Evolutionary conservation across 2,113 vertebrate species (phyloP), one percentile per base, ranked within the genome.

Genomic region (Xiphophorus maculatus): DNA sequence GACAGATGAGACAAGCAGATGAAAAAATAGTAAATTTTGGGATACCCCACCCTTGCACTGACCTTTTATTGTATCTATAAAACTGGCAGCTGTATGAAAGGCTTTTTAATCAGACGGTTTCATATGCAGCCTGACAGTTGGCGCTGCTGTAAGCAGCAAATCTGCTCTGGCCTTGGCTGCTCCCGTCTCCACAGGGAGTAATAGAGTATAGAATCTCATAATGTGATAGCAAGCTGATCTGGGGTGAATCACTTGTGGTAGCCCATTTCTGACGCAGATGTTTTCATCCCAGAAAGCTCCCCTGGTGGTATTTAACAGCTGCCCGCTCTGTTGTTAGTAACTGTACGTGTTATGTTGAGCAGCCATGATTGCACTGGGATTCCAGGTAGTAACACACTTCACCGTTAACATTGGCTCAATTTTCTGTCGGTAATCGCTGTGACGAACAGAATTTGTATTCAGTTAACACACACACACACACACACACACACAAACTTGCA

Each of bases 151-250:
- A 48, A 84, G 73, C 69, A 63, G 68, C 80, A 71, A 70, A 81
- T 83, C 74, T 42, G 37, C 42, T 1, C 10, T 75, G 71, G 63
- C 82, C 66, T 88, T 51, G 73, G 79, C 69, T 72, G 67, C 30
- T 44, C 71, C 61, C 1, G 9, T 73, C 62, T 74, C 79, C 74
- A 37, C 1, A 0, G 73, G 61, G 83, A 79, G 54, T 74, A 65
- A 66, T 81, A 29, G 35, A 29, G 83, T 61, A 62, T n/a, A n/a
- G 40, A 72, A 79, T 81, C 76, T 74, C 58, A 13, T 3, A 25
- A 54, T 69, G 63, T 14, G 51, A 77, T 64, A 54, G 71, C 72
- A 86, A 88, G 84, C 66, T 71, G 85, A 82, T 86, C 71, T 73
- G 33, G 69, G 51, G 64, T 71, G 63, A 82, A 63, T 83, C 29